Conservation (phyloP, 1,140 invertebrate genomes). For the Oedothorax gibbosus region DNA sequence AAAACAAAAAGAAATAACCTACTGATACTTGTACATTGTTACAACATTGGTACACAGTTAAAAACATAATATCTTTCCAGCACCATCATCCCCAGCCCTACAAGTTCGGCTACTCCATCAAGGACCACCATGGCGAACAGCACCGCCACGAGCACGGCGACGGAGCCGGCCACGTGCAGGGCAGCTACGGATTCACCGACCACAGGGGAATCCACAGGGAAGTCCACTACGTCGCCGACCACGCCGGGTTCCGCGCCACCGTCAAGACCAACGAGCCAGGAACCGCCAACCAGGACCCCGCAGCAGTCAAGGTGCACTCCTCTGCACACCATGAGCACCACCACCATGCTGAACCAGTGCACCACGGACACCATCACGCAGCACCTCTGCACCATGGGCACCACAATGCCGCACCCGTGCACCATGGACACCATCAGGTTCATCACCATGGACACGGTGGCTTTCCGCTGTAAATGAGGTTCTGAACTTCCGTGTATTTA, state of each 20-base stretch:
- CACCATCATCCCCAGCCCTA: constrained; percentile 53
- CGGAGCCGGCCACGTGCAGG: constrained; percentile 43
- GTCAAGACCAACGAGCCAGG: constrained; percentile 61
- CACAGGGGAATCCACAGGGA: constrained; percentile 39
- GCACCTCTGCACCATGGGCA: not conserved
- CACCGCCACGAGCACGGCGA: constrained; percentile 46
- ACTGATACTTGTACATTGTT: no score
- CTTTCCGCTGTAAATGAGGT: no score
- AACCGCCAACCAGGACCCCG: constrained; percentile 36
- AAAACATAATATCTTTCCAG: not conserved
- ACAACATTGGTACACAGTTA: no score
- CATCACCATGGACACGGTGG: not conserved
- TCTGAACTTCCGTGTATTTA: no score
- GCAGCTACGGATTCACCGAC: constrained; percentile 46
- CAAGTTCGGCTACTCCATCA: constrained; percentile 21
- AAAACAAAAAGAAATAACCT: no score
- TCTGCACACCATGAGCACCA: not conserved
- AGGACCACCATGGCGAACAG: constrained; percentile 20
- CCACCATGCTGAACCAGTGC: not conserved
- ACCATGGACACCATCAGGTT: constrained; percentile 8
- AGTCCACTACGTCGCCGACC: constrained; percentile 61
- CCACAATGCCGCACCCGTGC: not conserved
- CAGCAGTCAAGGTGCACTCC: not conserved
- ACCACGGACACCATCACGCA: not conserved
- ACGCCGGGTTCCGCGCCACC: constrained; percentile 50